A percentile compares a stretch with the other conserved stretches of the same genome.
phyloP scores from a whole-genome alignment of 2,797 vertebrate species.

The Microctenopoma steveboyesi region DNA sequence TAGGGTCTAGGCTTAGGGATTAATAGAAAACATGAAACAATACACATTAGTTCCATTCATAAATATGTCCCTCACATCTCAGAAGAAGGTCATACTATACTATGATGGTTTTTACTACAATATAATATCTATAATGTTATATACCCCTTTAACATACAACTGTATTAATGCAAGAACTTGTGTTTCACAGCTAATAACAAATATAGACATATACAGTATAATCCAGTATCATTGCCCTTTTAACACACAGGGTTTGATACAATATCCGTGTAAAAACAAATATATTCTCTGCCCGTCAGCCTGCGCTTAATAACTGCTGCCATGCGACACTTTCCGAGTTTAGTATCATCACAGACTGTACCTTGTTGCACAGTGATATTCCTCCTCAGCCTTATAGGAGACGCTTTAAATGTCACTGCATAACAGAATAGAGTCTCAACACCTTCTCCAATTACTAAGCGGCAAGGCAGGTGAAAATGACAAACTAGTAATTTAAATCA shows the following conservation, averaged over 20 bases:
- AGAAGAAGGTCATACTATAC: not conserved
- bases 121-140: too few species aligned
- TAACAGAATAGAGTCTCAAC: conserved; percentile 10
- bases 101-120: not conserved
- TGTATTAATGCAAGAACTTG: too few species aligned
- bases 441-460: conserved; percentile 21
- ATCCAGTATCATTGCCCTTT: not conserved
- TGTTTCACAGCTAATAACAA: too few species aligned
- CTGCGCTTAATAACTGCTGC: not conserved
- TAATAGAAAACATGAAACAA: too few species aligned
- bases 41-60: not conserved
- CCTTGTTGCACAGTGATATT: conserved; percentile 14
- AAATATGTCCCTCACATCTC: conserved; percentile 15
- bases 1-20: too few species aligned
- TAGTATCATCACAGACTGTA: conserved; percentile 4
- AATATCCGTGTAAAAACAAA: not conserved
- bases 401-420: conserved; percentile 55
- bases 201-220: too few species aligned
- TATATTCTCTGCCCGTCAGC: not conserved
- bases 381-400: conserved; percentile 8
- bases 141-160: too few species aligned
- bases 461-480: conserved; percentile 24
- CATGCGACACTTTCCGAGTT: conserved; percentile 10
- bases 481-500: conserved; percentile 27
- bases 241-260: not conserved